Evolutionary conservation across 2,888 invertebrate genomes (phyloP), one percentile per base, ranked within the genome.

Genomic region (Myopa tessellatipennis): DNA sequence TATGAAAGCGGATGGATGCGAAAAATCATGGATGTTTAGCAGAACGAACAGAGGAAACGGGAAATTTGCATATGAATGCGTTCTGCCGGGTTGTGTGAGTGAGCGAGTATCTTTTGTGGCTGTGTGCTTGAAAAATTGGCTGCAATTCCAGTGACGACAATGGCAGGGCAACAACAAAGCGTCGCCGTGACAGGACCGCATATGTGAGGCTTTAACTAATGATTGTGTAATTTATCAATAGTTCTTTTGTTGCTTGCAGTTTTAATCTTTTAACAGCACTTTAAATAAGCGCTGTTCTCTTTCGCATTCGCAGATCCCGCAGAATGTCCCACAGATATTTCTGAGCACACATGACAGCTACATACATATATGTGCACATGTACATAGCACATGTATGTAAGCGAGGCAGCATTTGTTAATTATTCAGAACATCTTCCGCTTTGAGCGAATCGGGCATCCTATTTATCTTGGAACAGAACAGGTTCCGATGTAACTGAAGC

Each of bases 21-120:
- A 50, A 74, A 16, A 65, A 74, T 74, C 45, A 52, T 8, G 65
- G 12, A 65, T 38, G 65, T 4, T 34, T 12, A 36, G 34, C 6
- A 65, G 34, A 65, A 34, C 7, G 65, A 10, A 38, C 8, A 65
- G 10, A 4, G 36, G 38, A 65, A 4, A 68, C n/a, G 18, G 55
- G 58, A 18, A 58, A 79, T 79, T 79, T 79, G 79, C 79, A 79
- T 79, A 79, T 79, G 78, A 79, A 78, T 77, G 75, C 58, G 36
- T 40, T 18, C n/a, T 18, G 26, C 6, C 12, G 10, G 26, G 12
- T 45, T 40, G 55, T 55, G 6, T 55, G 58, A 65, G 14, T 65
- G 63, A 52, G 34, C 12, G 55, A 50, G 52, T 52, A 61, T 65
- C 45, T 18, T 61, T 40, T 63, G 40, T 45, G 40, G 18, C 16